Base-by-base conservation (phyloP, 1,140 invertebrate genomes). In the Phymorhynchus buccinoides region DNA sequence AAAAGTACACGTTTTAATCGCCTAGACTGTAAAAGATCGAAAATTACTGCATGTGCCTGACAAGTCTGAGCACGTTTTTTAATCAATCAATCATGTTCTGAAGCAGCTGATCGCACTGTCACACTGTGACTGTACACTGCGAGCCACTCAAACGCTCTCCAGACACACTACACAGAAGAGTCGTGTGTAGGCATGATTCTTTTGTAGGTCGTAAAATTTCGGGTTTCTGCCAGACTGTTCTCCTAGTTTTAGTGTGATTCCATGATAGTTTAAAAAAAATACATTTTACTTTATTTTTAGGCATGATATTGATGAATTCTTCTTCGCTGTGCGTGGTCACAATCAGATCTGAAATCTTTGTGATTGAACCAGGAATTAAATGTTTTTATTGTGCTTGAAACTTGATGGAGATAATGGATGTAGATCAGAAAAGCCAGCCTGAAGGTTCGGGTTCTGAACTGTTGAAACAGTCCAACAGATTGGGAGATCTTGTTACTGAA, bases 151-250 rank as follows among this genome's bases (percentile, higher is more conserved):
- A 27, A 22, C 56, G n/a, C 56, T 41, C 14, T 35, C 68, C 32
- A 41, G 37, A 39, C 73, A 73, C 30, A 35, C 32, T 37, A 41
- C 2, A 41, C 37, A 6, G 48, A 22, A 52, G 14, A 75, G 18
- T 75, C 73, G 73, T 75, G 73, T 75, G 73, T 22, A 75, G 37
- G 27, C 73, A 75, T 37, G 73, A 75, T 41, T 75, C 41, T 22
- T 22, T 4, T 62, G 56, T 27, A 62, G 56, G 56, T 62, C 56
- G 56, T 22, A 27, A 62, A 27, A 27, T 14, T 27, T 62, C 12
- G 4, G 6, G 56, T n/a, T n/a, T n/a, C n/a, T n/a, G n/a, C n/a
- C n/a, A n/a, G n/a, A n/a, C n/a, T n/a, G n/a, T n/a, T n/a, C n/a
- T n/a, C n/a, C n/a, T n/a, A n/a, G n/a, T n/a, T n/a, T n/a, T n/a